A percentile compares a stretch with the other conserved stretches of the same genome.
phyloP scores from a whole-genome alignment of 1,140 invertebrate genomes.

The Diachasmimorpha longicaudata region DNA sequence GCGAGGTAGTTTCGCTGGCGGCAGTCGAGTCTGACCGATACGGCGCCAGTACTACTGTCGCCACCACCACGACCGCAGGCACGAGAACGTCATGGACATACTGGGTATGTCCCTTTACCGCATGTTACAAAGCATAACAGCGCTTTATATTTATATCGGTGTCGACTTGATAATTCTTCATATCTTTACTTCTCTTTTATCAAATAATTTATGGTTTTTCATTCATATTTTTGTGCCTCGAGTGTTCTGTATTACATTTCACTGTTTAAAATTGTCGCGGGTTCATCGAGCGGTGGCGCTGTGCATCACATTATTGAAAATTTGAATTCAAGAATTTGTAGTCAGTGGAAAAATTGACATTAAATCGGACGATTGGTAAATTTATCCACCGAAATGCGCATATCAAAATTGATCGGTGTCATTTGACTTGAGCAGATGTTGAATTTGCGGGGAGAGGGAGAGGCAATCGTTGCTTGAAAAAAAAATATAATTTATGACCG shows the following conservation, averaged over 20 bases:
- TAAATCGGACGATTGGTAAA: too few species aligned
- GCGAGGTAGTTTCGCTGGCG: constrained; percentile 47
- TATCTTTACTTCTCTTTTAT: too few species aligned
- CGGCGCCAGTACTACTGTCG: constrained; percentile 61
- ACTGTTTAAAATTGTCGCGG: neutral
- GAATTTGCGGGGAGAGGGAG: neutral
- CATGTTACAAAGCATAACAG: constrained; percentile 39
- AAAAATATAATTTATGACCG: constrained; percentile 16
- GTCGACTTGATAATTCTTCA: neutral
- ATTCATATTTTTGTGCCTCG: neutral
- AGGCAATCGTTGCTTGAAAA: neutral
- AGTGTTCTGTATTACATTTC: too few species aligned
- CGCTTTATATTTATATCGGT: neutral
- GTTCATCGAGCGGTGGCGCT: neutral
- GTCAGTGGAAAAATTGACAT: neutral
- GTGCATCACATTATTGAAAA: too few species aligned
- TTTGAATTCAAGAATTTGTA: neutral
- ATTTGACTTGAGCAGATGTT: too few species aligned
- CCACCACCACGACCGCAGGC: constrained; percentile 58
- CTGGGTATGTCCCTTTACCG: constrained; percentile 62
- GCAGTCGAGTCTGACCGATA: constrained; percentile 57
- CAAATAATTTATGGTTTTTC: too few species aligned
- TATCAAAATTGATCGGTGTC: too few species aligned
- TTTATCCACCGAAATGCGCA: too few species aligned
- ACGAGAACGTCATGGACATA: constrained; percentile 61